Percentiles rank a stretch among this genome's conserved stretches.
Conservation (phyloP, 2,888 invertebrate species). For the Drosophila ochracea region DNA sequence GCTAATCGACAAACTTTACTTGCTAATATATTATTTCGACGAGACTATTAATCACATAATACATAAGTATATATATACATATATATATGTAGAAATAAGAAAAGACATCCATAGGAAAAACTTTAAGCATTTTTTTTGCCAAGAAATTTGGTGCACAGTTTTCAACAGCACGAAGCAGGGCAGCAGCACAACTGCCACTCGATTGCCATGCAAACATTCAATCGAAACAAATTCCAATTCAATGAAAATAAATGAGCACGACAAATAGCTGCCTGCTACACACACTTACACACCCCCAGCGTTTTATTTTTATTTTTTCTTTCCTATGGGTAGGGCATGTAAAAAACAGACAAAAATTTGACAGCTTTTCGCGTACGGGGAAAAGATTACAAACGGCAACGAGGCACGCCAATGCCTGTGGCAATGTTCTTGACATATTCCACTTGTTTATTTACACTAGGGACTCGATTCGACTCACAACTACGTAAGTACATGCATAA, state of each 20-base stretch:
- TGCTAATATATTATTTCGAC: slow-evolving; percentile 68
- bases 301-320: background rate
- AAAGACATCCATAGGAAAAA: slow-evolving; percentile 22
- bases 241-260: slow-evolving; percentile 80
- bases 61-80: background rate
- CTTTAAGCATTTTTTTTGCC: slow-evolving; percentile 54
- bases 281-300: slow-evolving; percentile 16
- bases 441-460: slow-evolving; percentile 77
- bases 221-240: slow-evolving; percentile 78
- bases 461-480: slow-evolving; percentile 37
- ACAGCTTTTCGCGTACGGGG: slow-evolving; percentile 58
- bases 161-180: slow-evolving; percentile 49
- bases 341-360: slow-evolving; percentile 58
- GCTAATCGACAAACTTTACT: slow-evolving; percentile 75
- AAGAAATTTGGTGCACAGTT: slow-evolving; percentile 47
- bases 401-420: slow-evolving; percentile 66
- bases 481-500: slow-evolving; percentile 45
- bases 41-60: slow-evolving; percentile 68
- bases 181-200: slow-evolving; percentile 63
- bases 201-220: slow-evolving; percentile 80
- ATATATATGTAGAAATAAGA: slow-evolving; percentile 5
- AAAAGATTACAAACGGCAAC: slow-evolving; percentile 70
- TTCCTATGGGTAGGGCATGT: slow-evolving; percentile 24
- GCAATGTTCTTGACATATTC: slow-evolving; percentile 76
- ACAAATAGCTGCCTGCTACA: slow-evolving; percentile 62